Base-by-base conservation (phyloP, 2,888 invertebrate genomes). In the Augiades crinisus region DNA sequence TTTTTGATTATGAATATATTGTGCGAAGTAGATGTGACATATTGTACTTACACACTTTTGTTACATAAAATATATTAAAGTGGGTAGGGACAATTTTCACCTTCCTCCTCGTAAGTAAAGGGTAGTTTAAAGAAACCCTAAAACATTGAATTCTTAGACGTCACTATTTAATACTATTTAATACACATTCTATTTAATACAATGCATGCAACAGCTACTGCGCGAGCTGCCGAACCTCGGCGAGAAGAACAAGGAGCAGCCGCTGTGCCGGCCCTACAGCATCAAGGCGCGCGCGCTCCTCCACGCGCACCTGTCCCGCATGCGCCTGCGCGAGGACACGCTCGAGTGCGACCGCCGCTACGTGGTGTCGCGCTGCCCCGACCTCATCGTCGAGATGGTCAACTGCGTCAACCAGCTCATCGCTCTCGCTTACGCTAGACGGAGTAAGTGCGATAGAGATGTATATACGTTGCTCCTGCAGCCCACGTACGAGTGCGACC, bases 361-460 rank as follows among this genome's bases (percentile, higher is more conserved):
- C 68, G 92, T 97, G 47, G 93, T 96, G 38, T 95, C 94, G 62
- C 97, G 98, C 77, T 96, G 97, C 76, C 98, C 99, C 0, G 97
- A 97, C 79, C 92, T 99, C 34, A 94, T 99, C 47, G 97, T 98
- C 67, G 99, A 99, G 87, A 98, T 99, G 96, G 96, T 99, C 47
- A 96, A 96, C 71, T 97, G 98, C 76, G 95, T 98, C 8, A 96
- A 98, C 71, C 98, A 98, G 77, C 91, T 99, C 36, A 97, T 98
- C 54, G 93, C 98, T 73, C 91, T 98, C 56, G 97, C 96, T 8
- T 96, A 97, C 76, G 96, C 97, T 54, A 92, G 96, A 61, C 93
- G 98, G 91, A 94, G 96, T 95, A 83, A 92, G 93, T n/a, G n/a
- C n/a, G n/a, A n/a, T n/a, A n/a, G n/a, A n/a, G n/a, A n/a, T n/a